Conservation (phyloP, 2,797 vertebrate species). For the Sebastes dallii region DNA sequence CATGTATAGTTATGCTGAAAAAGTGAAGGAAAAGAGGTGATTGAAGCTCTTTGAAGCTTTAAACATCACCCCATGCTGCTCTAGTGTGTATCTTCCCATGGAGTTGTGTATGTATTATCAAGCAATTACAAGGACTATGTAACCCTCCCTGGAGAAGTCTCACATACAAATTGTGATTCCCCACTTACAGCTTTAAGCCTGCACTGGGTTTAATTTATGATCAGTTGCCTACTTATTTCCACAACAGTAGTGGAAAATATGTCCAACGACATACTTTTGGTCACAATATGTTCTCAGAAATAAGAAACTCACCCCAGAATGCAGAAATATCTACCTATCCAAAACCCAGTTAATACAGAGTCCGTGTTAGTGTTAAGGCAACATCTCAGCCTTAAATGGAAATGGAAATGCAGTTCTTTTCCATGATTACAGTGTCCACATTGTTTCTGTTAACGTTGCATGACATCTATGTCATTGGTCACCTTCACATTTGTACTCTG, state of each 20-base stretch:
- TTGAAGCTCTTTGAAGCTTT: conserved; percentile 34
- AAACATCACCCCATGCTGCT: conserved; percentile 19
- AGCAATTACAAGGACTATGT: not conserved
- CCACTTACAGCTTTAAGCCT: not conserved
- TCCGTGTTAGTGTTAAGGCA: not conserved
- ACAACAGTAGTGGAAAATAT: not conserved
- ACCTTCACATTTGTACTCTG: not conserved
- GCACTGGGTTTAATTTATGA: conserved; percentile 10
- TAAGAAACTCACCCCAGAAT: not conserved
- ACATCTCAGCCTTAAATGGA: not conserved
- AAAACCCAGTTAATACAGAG: not conserved
- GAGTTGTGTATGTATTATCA: conserved; percentile 38
- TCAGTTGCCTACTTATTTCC: conserved; percentile 7
- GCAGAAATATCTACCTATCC: not conserved
- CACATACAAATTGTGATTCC: not conserved
- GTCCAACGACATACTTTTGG: not conserved
- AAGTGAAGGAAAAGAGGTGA: not conserved
- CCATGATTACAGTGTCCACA: not conserved
- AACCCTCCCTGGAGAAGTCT: conserved; percentile 17
- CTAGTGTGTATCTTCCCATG: not conserved
- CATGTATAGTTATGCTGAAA: not conserved
- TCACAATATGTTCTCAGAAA: not conserved
- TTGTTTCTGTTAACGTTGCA: not conserved
- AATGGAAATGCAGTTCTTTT: not conserved
- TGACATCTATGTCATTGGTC: not conserved